Evolutionary conservation across 1,140 invertebrate species (phyloP), one percentile per base, ranked within the genome.

Genomic region (Scaptomyza pallida): DNA sequence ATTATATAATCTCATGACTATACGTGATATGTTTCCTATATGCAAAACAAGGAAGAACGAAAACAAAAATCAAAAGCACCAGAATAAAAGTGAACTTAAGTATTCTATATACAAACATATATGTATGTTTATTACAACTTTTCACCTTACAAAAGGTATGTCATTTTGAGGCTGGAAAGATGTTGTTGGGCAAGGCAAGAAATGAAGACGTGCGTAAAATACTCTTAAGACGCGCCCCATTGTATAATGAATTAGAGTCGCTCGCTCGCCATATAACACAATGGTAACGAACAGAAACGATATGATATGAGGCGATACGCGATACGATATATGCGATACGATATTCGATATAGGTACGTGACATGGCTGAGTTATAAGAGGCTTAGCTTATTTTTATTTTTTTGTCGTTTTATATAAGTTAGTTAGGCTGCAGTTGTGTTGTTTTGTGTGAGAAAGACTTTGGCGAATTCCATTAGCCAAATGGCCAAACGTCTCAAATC

Each of bases 161-260:
- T 30, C 8, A 10, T 15, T 15, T 33, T 35, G 61, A 55, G 59
- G 17, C 50, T 55, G 33, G 13, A 15, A 68, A n/a, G n/a, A n/a
- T n/a, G 44, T 52, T 54, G 63, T 61, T 55, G 55, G 44, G 75
- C 61, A 71, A 65, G 68, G 47, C 45, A 12, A 1, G 2, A 30
- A 30, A 6, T 8, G 19, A 44, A 72, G 81, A 85, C 80, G 80
- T 86, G 80, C 63, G 30, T 47, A 44, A 86, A 86, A 85, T 86
- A 80, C 41, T 48, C 15, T 23, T 16, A 30, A 35, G 61, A 26
- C 40, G 59, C 50, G 30, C 23, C 48, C 45, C 35, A 48, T 63
- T 69, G 67, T 63, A 69, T 63, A 69, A 69, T 44, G 41, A 17
- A 30, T 30, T 30, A 6, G 10, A 8, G 37, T 52, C 9, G 26